A percentile compares a stretch with the other conserved stretches of the same genome.
Conservation (phyloP, 2,797 vertebrate species). For the Xenops minutus region DNA sequence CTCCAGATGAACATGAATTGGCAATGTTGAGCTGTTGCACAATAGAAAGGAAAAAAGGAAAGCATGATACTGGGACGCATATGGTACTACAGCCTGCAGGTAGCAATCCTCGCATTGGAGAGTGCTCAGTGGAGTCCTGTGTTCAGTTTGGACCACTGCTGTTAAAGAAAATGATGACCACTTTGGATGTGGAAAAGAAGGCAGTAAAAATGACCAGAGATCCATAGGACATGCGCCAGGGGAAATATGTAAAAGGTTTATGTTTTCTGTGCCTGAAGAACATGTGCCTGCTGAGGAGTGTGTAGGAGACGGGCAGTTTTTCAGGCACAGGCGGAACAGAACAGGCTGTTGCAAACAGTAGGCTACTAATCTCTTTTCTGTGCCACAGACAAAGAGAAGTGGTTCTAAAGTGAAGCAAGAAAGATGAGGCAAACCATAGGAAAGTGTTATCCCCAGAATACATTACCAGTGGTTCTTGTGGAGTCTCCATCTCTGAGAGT, state of each 20-base stretch:
- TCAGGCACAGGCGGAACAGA: background rate
- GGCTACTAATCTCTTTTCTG: background rate
- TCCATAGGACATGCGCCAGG: background rate
- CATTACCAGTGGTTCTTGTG: background rate
- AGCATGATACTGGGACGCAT: fast-evolving
- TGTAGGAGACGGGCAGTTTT: background rate
- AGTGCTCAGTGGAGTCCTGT: background rate
- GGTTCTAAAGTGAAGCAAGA: background rate
- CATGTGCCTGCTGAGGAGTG: background rate
- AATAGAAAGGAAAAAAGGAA: background rate
- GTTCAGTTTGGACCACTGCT: background rate
- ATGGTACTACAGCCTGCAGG: background rate
- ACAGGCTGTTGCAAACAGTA: background rate
- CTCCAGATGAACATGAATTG: fast-evolving
- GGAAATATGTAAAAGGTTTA: background rate
- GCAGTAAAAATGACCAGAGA: background rate
- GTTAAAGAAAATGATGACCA: background rate
- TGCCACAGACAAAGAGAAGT: background rate
- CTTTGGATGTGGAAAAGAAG: background rate
- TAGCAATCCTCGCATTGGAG: background rate
- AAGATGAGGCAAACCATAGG: background rate
- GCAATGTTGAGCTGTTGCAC: background rate
- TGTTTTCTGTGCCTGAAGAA: background rate
- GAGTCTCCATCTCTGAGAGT: background rate
- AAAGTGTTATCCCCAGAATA: background rate